Conservation (phyloP, 2,888 invertebrate species). For the Cyclophora albipunctata region DNA sequence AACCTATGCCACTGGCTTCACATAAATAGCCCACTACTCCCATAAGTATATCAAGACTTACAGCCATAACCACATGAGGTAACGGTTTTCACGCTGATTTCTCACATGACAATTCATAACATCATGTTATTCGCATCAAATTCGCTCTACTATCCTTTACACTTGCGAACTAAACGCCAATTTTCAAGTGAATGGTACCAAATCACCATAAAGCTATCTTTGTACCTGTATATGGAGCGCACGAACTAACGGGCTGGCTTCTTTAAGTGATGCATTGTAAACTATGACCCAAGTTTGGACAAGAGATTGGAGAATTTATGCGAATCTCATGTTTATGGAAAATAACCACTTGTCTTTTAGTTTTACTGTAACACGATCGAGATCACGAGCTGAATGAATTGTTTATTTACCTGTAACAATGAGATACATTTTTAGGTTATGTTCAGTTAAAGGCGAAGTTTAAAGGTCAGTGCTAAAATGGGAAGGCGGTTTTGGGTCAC, state of each 20-base stretch:
- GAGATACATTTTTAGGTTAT: constrained; percentile 2
- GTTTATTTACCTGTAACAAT: constrained; percentile 9
- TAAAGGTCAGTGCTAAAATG: background rate
- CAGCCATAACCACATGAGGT: too few relatives aligned
- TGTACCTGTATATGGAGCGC: constrained; percentile 56
- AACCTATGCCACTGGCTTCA: too few relatives aligned
- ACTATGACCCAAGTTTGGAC: constrained; percentile 43
- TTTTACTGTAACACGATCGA: constrained; percentile 10
- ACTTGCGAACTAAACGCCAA: constrained; percentile 49
- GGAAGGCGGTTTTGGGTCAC: too few relatives aligned
- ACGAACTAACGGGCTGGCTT: constrained; percentile 50
- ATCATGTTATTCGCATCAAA: constrained; percentile 11
- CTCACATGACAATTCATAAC: constrained; percentile 16
- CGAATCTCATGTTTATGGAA: constrained; percentile 33
- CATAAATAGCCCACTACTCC: too few relatives aligned
- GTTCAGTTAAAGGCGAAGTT: background rate
- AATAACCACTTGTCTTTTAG: constrained; percentile 19
- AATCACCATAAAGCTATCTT: constrained; percentile 71
- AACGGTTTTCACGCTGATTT: constrained; percentile 10
- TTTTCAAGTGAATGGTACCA: constrained; percentile 67
- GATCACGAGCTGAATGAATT: constrained; percentile 1
- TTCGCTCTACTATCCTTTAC: constrained; percentile 22
- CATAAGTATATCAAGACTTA: too few relatives aligned
- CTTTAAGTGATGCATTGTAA: constrained; percentile 44
- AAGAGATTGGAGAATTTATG: constrained; percentile 35